These are phyloP conservation scores for Andrena haemorrhoa DNA, from an alignment of 2,888 invertebrate species.

Conservation along the genomic window DNA sequence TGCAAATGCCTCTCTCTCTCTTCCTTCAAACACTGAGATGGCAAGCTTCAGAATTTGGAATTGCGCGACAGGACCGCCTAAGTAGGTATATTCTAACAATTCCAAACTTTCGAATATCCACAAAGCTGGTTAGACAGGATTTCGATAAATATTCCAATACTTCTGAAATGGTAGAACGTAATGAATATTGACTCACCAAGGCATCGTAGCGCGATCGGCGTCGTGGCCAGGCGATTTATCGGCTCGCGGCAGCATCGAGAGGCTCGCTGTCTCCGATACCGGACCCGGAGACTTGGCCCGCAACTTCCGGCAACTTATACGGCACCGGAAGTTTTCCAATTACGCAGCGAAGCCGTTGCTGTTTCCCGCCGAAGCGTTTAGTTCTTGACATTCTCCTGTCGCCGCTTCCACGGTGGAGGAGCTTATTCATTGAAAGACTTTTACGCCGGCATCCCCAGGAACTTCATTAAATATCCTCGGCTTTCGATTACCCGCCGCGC, in stretches of 20 bases:
- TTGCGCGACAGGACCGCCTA: background rate
- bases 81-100: too few relatives aligned
- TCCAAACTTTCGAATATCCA: too few relatives aligned
- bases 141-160: background rate
- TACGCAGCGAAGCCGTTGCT: constrained; percentile 66
- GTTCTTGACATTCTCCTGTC: constrained; percentile 61
- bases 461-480: constrained; percentile 54
- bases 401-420: constrained; percentile 17
- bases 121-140: background rate
- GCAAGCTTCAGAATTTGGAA: background rate
- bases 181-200: background rate
- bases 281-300: constrained; percentile 38
- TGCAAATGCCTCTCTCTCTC: background rate
- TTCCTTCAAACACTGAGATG: background rate
- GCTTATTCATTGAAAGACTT: constrained; percentile 51
- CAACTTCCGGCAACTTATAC: constrained; percentile 67
- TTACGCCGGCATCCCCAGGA: constrained; percentile 37
- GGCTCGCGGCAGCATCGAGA: constrained; percentile 35
- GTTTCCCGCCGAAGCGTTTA: constrained; percentile 59
- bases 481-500: constrained; percentile 8
- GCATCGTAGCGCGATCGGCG: constrained; percentile 49
- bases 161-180: background rate
- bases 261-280: constrained; percentile 44
- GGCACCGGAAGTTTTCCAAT: constrained; percentile 73
- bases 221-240: constrained; percentile 57